These are phyloP conservation scores for Halcyon senegalensis DNA, from an alignment of 2,113 vertebrate genomes.

Conservation along the genomic window DNA sequence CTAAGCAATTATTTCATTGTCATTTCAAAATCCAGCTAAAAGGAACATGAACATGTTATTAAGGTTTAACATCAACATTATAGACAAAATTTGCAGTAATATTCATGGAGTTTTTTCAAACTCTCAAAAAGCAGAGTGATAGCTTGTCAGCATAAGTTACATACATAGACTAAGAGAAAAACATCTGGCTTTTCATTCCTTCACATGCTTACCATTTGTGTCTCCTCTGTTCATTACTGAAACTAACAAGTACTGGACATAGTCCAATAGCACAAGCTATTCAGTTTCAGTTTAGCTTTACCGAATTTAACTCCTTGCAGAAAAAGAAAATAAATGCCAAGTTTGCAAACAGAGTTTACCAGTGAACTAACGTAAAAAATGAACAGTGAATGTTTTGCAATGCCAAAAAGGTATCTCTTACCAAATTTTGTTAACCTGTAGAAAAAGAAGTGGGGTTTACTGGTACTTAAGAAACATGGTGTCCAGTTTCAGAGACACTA, in stretches of 20 bases:
- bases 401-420: not conserved
- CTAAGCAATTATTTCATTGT: not conserved
- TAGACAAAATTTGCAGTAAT: not conserved
- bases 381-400: not conserved
- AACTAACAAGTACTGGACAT: not conserved
- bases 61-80: not conserved
- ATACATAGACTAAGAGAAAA: not conserved
- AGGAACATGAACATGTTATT: not conserved
- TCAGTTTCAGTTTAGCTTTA: not conserved
- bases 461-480: not conserved
- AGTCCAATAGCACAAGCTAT: not conserved
- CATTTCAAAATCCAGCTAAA: not conserved
- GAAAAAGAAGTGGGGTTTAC: not conserved
- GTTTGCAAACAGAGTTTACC: not conserved
- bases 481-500: not conserved
- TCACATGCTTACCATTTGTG: not conserved
- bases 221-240: not conserved
- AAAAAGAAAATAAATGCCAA: not conserved
- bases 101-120: not conserved
- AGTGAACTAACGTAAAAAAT: not conserved
- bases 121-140: not conserved
- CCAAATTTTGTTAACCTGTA: not conserved
- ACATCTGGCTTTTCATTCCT: not conserved
- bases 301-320: not conserved
- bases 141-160: not conserved